Evolutionary conservation across 2,888 invertebrate genomes (phyloP).

Genomic region (Acanthococcus lagerstroemiae): DNA sequence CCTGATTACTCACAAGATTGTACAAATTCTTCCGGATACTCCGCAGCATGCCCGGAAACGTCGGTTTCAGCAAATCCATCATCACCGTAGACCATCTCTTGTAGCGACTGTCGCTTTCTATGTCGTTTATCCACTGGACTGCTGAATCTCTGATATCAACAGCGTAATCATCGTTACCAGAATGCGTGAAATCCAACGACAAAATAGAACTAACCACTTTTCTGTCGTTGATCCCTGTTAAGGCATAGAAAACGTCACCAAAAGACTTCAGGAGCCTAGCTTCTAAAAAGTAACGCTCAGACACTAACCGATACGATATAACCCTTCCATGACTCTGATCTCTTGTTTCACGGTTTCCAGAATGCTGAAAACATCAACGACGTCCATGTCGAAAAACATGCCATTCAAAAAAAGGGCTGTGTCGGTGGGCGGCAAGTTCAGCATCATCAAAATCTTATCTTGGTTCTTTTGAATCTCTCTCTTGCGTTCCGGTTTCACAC

Average conservation of each 20-base stretch:
- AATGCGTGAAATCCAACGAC: conserved; percentile 56
- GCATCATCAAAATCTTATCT: conserved; percentile 62
- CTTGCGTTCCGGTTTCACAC: conserved; percentile 52
- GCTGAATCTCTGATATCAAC: conserved; percentile 90
- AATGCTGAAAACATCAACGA: conserved; percentile 76
- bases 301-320: conserved; percentile 62
- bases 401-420: conserved; percentile 86
- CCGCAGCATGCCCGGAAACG: conserved; percentile 94
- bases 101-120: conserved; percentile 83
- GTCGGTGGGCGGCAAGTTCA: conserved; percentile 74
- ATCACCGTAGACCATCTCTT: conserved; percentile 78
- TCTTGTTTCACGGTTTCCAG: conserved; percentile 76
- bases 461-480: conserved; percentile 79
- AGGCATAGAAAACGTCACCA: neutral
- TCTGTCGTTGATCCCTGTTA: conserved; percentile 53
- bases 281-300: neutral
- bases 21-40: conserved; percentile 77
- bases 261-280: neutral
- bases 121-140: conserved; percentile 88
- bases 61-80: conserved; percentile 85
- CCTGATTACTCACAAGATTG: conserved; percentile 62
- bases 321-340: conserved; percentile 70
- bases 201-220: conserved; percentile 52
- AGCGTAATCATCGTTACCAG: conserved; percentile 56
- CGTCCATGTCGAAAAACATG: conserved; percentile 83